A percentile compares a stretch with the other conserved stretches of the same genome.
phyloP scores from a whole-genome alignment of 2,797 vertebrate genomes.

The Myotis planiceps region DNA sequence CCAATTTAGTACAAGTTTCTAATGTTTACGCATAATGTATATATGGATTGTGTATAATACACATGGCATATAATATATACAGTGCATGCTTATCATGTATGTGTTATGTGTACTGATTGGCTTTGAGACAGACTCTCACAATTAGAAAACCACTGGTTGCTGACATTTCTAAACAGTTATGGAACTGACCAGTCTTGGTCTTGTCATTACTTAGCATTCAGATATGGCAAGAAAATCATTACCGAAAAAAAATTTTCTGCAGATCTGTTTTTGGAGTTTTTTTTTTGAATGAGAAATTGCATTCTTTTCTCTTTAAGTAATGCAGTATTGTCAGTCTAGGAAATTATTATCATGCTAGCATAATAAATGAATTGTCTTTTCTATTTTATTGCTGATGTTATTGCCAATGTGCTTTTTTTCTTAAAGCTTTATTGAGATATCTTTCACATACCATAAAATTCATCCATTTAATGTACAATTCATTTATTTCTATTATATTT shows the following conservation, averaged over 20 bases:
- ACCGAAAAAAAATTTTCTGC: neutral
- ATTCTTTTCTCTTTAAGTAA: slow-evolving; percentile 45
- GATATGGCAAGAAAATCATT: neutral
- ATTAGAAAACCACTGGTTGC: neutral
- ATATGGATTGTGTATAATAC: neutral
- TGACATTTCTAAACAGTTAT: neutral
- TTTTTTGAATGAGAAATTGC: slow-evolving; percentile 5
- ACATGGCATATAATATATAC: neutral
- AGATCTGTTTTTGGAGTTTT: neutral
- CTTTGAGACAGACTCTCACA: neutral
- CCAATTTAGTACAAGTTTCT: neutral
- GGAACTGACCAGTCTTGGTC: neutral
- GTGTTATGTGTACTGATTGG: neutral
- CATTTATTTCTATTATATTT: slow-evolving; percentile 27
- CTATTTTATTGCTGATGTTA: neutral
- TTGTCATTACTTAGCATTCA: neutral
- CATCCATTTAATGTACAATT: slow-evolving; percentile 9
- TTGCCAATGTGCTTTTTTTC: neutral
- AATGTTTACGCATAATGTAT: neutral
- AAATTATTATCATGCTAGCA: neutral
- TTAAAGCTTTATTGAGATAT: slow-evolving; percentile 43
- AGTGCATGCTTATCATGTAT: neutral
- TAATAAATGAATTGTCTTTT: slow-evolving; percentile 22
- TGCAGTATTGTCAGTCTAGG: neutral
- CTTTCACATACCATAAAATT: slow-evolving; percentile 13